Evolutionary conservation across 2,113 vertebrate genomes (phyloP).

Genomic region (Phalacrocorax carbo): DNA sequence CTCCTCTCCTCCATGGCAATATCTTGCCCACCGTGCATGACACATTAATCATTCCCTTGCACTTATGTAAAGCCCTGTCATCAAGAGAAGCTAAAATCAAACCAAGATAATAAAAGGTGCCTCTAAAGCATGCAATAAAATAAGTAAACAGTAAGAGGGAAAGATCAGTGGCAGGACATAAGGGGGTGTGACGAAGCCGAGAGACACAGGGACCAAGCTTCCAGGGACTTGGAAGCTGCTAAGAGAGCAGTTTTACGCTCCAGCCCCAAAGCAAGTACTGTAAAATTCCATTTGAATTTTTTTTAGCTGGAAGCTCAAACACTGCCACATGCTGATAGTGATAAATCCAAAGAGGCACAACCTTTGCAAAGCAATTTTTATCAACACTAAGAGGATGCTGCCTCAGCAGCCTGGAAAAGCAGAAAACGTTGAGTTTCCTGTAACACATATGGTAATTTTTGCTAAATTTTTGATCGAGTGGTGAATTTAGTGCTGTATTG

Average conservation of each 20-base stretch:
- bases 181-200: background rate
- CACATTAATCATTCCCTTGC: background rate
- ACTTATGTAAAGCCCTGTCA: background rate
- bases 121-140: background rate
- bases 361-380: slow-evolving; percentile 70
- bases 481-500: background rate
- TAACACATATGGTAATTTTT: slow-evolving; percentile 42
- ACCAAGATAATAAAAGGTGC: background rate
- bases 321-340: slow-evolving; percentile 61
- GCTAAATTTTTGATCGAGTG: background rate
- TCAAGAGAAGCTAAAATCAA: background rate
- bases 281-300: slow-evolving; percentile 70
- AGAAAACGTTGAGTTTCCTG: slow-evolving; percentile 34
- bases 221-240: slow-evolving; percentile 44
- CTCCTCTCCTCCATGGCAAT: background rate
- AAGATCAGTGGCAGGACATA: background rate
- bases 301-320: slow-evolving; percentile 57
- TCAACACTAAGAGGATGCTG: slow-evolving; percentile 58
- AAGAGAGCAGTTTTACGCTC: slow-evolving; percentile 53
- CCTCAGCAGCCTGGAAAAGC: slow-evolving; percentile 54
- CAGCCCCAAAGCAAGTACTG: slow-evolving; percentile 63
- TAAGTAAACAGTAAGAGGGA: slow-evolving; percentile 12
- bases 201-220: slow-evolving; percentile 21
- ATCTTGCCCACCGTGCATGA: background rate
- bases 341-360: slow-evolving; percentile 70